Conservation (phyloP, 2,888 invertebrate species). For the Euplexia lucipara region DNA sequence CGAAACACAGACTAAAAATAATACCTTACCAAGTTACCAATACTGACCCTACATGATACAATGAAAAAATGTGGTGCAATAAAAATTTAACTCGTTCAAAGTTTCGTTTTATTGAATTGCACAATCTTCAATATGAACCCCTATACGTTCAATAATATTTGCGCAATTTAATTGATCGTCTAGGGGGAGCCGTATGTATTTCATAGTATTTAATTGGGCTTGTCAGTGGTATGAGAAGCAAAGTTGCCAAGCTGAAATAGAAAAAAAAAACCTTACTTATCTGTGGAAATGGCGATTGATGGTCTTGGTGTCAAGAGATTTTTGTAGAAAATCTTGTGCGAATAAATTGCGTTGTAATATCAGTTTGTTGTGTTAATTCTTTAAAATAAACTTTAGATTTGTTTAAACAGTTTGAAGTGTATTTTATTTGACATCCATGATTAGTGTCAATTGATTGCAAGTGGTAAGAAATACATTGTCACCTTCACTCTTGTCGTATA, state of each 20-base stretch:
- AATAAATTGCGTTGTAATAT: constrained; percentile 64
- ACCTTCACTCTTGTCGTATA: constrained; percentile 79
- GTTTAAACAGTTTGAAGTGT: constrained; percentile 46
- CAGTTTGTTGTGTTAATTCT: constrained; percentile 44
- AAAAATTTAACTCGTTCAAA: too few relatives aligned
- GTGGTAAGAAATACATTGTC: constrained; percentile 76
- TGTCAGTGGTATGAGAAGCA: constrained; percentile 10
- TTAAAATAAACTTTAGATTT: constrained; percentile 48
- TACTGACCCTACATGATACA: too few relatives aligned
- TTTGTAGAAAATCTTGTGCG: constrained; percentile 63
- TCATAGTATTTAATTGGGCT: not conserved
- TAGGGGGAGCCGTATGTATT: too few relatives aligned
- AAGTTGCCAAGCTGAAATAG: constrained; percentile 19
- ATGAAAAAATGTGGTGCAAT: too few relatives aligned
- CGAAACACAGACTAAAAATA: too few relatives aligned
- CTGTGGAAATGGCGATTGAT: constrained; percentile 67
- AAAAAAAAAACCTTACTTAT: constrained; percentile 37
- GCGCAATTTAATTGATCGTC: too few relatives aligned
- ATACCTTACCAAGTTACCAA: too few relatives aligned
- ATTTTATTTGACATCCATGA: constrained; percentile 68
- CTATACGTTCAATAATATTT: too few relatives aligned
- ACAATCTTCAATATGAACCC: too few relatives aligned
- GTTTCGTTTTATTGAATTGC: too few relatives aligned
- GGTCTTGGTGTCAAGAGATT: constrained; percentile 63
- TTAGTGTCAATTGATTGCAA: constrained; percentile 68